phyloP scores from a whole-genome alignment of 2,888 invertebrate genomes.

The Hirtodrosophila duncani region DNA sequence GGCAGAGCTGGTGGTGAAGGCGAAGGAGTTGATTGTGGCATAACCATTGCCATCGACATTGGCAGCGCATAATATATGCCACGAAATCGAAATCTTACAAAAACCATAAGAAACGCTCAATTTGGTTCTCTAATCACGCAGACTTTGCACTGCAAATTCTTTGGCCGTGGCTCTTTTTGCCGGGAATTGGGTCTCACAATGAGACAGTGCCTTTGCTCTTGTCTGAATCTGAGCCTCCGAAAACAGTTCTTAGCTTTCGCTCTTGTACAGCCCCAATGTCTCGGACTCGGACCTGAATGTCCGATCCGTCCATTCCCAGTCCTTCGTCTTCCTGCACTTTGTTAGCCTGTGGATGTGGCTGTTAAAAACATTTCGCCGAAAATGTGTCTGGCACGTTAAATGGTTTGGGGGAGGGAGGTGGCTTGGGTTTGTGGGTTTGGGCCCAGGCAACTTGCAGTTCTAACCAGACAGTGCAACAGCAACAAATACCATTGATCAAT shows the following conservation, averaged over 20 bases:
- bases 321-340: slow-evolving; percentile 46
- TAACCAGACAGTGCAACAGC: slow-evolving; percentile 66
- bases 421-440: slow-evolving; percentile 19
- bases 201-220: background rate
- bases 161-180: slow-evolving; percentile 23
- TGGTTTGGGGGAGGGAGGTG: no score
- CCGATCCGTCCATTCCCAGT: slow-evolving; percentile 29
- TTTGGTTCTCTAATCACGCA: slow-evolving; percentile 71
- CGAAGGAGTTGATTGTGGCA: background rate
- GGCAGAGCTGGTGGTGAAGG: slow-evolving; percentile 15
- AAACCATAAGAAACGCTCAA: slow-evolving; percentile 45
- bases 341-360: slow-evolving; percentile 25
- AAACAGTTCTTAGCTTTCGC: slow-evolving; percentile 49
- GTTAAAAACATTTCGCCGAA: slow-evolving; percentile 70
- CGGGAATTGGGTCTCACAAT: background rate
- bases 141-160: slow-evolving; percentile 60
- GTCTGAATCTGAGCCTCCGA: slow-evolving; percentile 12
- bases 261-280: slow-evolving; percentile 18
- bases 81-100: slow-evolving; percentile 40
- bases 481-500: slow-evolving; percentile 68
- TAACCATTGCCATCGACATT: no score
- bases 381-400: slow-evolving; percentile 72
- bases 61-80: no score
- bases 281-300: slow-evolving; percentile 24
- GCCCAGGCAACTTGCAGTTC: slow-evolving; percentile 67